Evolutionary conservation across 2,888 invertebrate species (phyloP).

Genomic region (Pammene aurita): DNA sequence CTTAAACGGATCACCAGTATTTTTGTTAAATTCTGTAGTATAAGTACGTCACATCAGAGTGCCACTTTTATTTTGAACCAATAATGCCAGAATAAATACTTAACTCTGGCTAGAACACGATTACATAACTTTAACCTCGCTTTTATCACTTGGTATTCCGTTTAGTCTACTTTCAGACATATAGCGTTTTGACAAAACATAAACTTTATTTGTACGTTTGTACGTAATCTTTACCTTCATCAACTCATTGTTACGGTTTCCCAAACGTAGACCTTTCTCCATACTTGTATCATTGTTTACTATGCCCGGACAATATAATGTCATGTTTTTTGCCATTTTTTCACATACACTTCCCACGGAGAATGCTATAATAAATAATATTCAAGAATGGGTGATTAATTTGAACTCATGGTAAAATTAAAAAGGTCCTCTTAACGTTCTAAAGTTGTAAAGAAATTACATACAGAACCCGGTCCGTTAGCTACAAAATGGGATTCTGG

Average conservation of each 20-base stretch:
- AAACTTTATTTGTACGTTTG: background rate
- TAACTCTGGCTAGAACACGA: too few relatives aligned
- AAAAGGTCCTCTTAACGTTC: background rate
- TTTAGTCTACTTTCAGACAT: background rate
- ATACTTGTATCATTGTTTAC: conserved; percentile 30
- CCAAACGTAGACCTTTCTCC: conserved; percentile 38
- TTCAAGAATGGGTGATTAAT: conserved; percentile 45
- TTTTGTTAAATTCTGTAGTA: too few relatives aligned
- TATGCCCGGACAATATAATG: conserved; percentile 18
- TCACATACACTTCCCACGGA: conserved; percentile 33
- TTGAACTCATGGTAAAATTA: conserved; percentile 38
- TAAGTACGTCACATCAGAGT: too few relatives aligned
- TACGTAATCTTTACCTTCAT: conserved; percentile 1
- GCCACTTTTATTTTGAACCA: too few relatives aligned
- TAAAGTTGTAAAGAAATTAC: conserved; percentile 25
- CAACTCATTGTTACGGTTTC: conserved; percentile 26
- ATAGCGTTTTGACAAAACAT: background rate
- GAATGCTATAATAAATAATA: conserved; percentile 36
- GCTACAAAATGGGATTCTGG: background rate
- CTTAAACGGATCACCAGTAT: too few relatives aligned
- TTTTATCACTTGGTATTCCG: background rate
- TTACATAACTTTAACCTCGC: too few relatives aligned
- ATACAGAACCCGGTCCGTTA: background rate
- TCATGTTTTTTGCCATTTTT: conserved; percentile 28
- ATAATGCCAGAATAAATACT: too few relatives aligned